Evolutionary conservation across 2,888 invertebrate genomes (phyloP), one percentile per base, ranked within the genome.

Genomic region (Onchidella celtica): DNA sequence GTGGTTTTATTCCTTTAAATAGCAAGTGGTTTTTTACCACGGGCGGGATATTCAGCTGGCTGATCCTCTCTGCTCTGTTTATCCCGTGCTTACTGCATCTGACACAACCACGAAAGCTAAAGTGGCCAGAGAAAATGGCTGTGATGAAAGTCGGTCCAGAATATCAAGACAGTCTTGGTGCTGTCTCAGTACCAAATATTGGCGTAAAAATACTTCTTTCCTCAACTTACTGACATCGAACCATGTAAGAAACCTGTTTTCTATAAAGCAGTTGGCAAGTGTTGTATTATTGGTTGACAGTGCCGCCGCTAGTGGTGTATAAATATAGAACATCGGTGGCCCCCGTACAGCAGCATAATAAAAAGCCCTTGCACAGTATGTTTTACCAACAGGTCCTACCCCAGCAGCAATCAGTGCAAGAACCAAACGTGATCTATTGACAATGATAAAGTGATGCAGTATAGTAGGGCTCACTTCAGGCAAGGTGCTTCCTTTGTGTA

Each of bases 1-100:
- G n/a, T n/a, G n/a, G n/a, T n/a, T n/a, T n/a, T n/a, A n/a, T n/a
- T 75, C 36, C 1, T 24, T 65, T 75, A 40, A 65, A 75, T 21
- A 75, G 17, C 3, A 75, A 65, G 14, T 75, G 40, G 2, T 75
- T 47, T 65, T 75, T 63, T 24, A 75, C 32, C 29, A 21, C n/a
- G 21, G 24, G 40, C 17, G 75, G 75, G 38, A 75, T 3, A 21
- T 40, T 63, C 9, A 75, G 34, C 21, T 14, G 2, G 29, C 47
- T 65, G 21, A 75, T 65, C 32, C 34, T 63, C 1, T 75, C 34
- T 11, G 38, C 75, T 36, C 75, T 36, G 6, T 55, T 55, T 24
- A 47, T n/a, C 3, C 59, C 9, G 63, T 2, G 21, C 65, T 65
- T 27, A 75, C 29, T n/a, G 75, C 38, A 40, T 63, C 38, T 21